These are phyloP conservation scores for Halichoerus grypus DNA, from an alignment of 2,113 vertebrate genomes.

Conservation along the genomic window DNA sequence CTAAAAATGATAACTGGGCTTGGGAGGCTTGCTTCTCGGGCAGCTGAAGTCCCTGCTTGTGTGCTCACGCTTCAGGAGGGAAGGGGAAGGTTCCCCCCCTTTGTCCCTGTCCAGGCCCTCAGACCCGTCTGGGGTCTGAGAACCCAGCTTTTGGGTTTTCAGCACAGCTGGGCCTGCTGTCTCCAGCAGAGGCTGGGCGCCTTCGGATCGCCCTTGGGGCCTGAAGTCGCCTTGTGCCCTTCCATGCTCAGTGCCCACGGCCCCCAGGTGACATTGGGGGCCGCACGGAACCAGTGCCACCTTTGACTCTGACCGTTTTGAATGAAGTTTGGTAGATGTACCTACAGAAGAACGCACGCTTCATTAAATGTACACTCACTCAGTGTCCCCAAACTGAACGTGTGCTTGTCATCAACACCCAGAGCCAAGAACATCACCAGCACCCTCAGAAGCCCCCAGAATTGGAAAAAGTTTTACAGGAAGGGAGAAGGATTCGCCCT, in stretches of 20 bases:
- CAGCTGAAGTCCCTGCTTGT: not conserved
- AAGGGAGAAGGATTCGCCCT: not conserved
- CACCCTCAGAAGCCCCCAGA: not conserved
- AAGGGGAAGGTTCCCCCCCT: not conserved
- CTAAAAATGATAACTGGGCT: not conserved
- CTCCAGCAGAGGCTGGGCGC: not conserved
- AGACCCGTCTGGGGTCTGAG: not conserved
- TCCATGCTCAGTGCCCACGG: accelerated
- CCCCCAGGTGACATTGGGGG: not conserved
- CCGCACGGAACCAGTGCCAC: not conserved
- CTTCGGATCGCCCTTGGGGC: not conserved
- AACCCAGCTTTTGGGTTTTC: not conserved
- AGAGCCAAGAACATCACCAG: not conserved
- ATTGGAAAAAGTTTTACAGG: not conserved
- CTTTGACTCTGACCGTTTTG: not conserved
- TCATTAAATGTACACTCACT: not conserved
- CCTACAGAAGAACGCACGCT: not conserved
- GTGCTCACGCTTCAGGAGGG: not conserved
- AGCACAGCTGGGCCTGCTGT: not conserved
- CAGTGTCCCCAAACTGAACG: not conserved
- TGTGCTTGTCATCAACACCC: not conserved
- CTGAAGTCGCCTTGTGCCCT: not conserved
- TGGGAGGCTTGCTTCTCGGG: not conserved
- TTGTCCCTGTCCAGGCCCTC: not conserved
- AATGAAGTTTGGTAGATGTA: not conserved